A percentile compares a stretch with the other conserved stretches of the same genome.
Conservation (phyloP, 1,140 invertebrate species). For the Drosophila bocqueti region DNA sequence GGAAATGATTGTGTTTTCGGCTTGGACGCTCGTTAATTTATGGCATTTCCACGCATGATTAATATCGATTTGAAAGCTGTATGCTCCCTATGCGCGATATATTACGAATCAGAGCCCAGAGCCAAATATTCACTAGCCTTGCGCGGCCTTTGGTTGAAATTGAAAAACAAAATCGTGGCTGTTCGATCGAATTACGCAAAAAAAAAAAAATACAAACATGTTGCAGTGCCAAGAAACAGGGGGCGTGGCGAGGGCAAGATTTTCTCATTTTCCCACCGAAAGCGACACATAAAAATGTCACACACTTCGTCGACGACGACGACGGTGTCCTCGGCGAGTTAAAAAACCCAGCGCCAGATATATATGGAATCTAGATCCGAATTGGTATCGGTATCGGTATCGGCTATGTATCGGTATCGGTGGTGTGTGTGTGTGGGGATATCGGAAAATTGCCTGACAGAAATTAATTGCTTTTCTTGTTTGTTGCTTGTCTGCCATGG, state of each 20-base stretch:
- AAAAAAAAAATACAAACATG: conserved; percentile 5
- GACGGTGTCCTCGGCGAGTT: conserved; percentile 34
- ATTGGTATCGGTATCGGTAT: conserved; percentile 1
- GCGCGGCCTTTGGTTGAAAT: conserved; percentile 5
- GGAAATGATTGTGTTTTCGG: conserved; percentile 57
- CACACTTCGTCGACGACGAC: background rate
- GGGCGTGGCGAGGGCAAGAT: conserved; percentile 14
- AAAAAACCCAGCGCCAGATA: background rate
- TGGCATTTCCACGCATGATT: conserved; percentile 81
- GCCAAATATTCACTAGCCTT: conserved; percentile 30
- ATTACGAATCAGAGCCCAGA: conserved; percentile 22
- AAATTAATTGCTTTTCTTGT: conserved; percentile 69
- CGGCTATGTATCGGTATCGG: background rate
- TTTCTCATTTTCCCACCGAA: conserved; percentile 17
- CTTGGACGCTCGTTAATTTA: conserved; percentile 66
- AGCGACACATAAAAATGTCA: conserved; percentile 38
- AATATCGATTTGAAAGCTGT: conserved; percentile 80
- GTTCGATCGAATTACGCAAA: conserved; percentile 39
- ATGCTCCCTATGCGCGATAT: conserved; percentile 52
- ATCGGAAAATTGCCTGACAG: conserved; percentile 21
- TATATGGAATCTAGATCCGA: conserved; percentile 14
- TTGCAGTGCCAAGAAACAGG: conserved; percentile 29
- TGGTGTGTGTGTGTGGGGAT: conserved; percentile 5
- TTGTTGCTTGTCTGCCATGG: conserved; percentile 61
- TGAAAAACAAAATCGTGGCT: conserved; percentile 31